These are phyloP conservation scores for Tetraneura akinire DNA, from an alignment of 1,140 invertebrate species.

Conservation along the genomic window DNA sequence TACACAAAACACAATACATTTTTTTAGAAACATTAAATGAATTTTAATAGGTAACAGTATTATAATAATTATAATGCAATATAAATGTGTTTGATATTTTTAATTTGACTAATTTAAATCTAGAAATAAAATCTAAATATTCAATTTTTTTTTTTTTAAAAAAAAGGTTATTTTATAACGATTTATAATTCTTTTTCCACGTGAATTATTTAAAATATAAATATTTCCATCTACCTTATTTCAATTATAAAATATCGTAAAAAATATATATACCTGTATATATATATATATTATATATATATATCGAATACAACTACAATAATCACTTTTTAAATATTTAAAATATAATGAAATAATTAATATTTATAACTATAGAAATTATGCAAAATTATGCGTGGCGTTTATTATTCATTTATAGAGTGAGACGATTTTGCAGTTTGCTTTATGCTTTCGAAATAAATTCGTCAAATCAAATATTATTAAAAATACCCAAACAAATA, in stretches of 20 bases:
- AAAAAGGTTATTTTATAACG: neutral
- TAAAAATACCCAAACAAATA: neutral
- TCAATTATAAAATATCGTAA: neutral
- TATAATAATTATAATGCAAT: no score
- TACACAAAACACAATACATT: no score
- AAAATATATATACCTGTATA: neutral
- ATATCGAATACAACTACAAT: neutral
- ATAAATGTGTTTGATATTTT: no score
- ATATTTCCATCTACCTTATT: neutral
- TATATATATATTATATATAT: no score
- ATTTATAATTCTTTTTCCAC: neutral
- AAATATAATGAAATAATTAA: slow-evolving; percentile 17
- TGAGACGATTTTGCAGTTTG: slow-evolving; percentile 19
- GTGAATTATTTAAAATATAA: neutral
- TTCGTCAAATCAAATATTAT: neutral
- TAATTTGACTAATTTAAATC: no score
- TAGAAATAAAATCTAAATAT: no score
- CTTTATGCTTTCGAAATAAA: neutral
- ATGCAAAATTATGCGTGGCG: slow-evolving; percentile 14
- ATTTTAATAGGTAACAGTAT: no score
- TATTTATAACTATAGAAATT: neutral
- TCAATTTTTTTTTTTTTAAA: no score
- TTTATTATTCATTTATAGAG: slow-evolving; percentile 4
- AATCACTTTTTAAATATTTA: neutral
- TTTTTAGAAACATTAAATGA: no score